Evolutionary conservation across 2,113 vertebrate genomes (phyloP), one percentile per base, ranked within the genome.

Genomic region (Amia ocellicauda): DNA sequence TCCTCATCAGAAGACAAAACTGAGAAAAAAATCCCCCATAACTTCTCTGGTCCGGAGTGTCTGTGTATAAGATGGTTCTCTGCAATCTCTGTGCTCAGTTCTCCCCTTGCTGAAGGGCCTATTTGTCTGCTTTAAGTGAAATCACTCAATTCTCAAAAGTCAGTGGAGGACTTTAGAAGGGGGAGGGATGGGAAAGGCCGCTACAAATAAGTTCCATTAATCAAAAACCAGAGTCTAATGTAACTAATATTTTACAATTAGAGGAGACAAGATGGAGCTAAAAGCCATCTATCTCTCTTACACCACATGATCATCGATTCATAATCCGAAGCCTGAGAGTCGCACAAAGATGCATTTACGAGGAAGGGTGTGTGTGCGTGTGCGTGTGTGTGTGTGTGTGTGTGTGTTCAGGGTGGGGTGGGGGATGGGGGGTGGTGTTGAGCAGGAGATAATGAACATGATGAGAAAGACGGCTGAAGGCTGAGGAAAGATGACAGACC

Each of bases 191-290:
- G 78, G 86, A 92, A 87, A 93, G 92, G 93, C 93, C 90, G 93
- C 91, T 94, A 93, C 95, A 98, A 99, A 99, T 99, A 98, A 97
- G 95, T 97, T 95, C 95, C 95, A 99, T 99, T 99, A 98, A 97
- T 99, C 96, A 98, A 92, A 89, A 92, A 89, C 92, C 92, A 93
- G 92, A 92, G 92, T 95, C 93, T 99, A 99, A 98, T 99, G 96
- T 98, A 98, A 97, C 94, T 99, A 99, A 99, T 99, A 98, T 96
- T 99, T 99, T 99, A 99, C 96, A 98, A 98, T 98, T 98, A 99
- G 94, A 97, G 93, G 87, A 98, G 96, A 98, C 95, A 99, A 93
- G 95, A 94, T 91, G 92, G 92, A 93, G 92, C 93, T 95, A 89
- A 90, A 87, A 93, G 89, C 94, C 91, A 99, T 99, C 96, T 93